Evolutionary conservation across 2,113 vertebrate genomes (phyloP).

Genomic region (Regulus satrapa): DNA sequence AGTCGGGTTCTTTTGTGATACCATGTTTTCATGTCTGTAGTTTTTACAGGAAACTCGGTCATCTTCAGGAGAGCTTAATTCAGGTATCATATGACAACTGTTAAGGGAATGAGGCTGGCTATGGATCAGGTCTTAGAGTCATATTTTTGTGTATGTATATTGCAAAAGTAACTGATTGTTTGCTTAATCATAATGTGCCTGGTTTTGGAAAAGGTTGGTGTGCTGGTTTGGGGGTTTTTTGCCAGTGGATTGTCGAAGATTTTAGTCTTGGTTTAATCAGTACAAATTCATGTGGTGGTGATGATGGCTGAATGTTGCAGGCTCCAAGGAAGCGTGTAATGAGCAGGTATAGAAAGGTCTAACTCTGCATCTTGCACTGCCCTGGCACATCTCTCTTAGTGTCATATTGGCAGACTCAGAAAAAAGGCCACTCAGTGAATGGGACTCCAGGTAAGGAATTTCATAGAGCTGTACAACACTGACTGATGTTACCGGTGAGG

Average conservation of each 20-base stretch:
- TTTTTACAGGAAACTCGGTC: neutral
- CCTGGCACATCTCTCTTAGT: neutral
- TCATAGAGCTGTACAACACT: neutral
- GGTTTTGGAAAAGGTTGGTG: neutral
- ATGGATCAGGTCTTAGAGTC: neutral
- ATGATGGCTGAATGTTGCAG: neutral
- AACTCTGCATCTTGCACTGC: neutral
- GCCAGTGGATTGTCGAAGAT: neutral
- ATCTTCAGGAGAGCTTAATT: neutral
- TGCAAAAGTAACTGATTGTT: neutral
- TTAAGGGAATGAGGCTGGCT: neutral
- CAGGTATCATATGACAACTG: neutral
- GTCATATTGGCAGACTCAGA: neutral
- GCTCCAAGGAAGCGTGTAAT: neutral
- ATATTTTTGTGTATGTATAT: neutral
- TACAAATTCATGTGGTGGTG: neutral
- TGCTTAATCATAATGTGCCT: neutral
- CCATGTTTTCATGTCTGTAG: neutral
- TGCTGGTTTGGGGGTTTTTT: neutral
- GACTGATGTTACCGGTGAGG: neutral
- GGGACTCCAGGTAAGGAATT: neutral
- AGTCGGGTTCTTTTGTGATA: neutral
- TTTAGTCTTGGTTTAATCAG: neutral
- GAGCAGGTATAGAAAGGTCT: neutral
- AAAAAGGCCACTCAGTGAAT: neutral